A percentile compares a stretch with the other conserved stretches of the same genome.
Conservation (phyloP, 92 coral and sea anemone genomes). For the Pocillopora grandis region DNA sequence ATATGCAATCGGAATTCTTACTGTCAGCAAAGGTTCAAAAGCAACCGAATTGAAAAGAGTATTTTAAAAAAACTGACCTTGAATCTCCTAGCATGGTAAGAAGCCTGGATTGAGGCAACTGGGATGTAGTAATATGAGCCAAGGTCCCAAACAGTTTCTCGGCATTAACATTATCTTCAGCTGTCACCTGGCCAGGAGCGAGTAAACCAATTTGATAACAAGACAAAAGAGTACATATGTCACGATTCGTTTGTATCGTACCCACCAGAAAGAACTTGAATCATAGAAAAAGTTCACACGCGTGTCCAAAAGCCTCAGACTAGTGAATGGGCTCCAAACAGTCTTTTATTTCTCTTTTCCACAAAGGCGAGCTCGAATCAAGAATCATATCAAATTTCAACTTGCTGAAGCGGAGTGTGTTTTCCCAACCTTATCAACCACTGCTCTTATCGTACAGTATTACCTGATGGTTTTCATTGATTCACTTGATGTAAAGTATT, state of each 20-base stretch:
- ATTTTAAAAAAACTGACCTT: slow-evolving; percentile 47
- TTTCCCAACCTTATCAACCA: too few species aligned
- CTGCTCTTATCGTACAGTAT: too few species aligned
- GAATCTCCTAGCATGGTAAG: slow-evolving; percentile 86
- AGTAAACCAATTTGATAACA: too few species aligned
- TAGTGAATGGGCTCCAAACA: too few species aligned
- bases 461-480: too few species aligned
- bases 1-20: too few species aligned
- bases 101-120: slow-evolving; percentile 97
- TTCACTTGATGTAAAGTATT: too few species aligned
- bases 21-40: background rate
- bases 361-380: too few species aligned
- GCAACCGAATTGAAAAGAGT: background rate
- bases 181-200: slow-evolving; percentile 68
- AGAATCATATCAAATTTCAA: too few species aligned
- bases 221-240: background rate
- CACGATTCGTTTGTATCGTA: background rate
- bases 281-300: background rate
- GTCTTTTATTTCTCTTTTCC: too few species aligned
- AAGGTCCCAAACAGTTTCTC: slow-evolving; percentile 95
- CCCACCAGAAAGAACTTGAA: background rate
- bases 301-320: background rate
- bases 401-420: too few species aligned
- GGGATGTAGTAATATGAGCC: slow-evolving; percentile 93
- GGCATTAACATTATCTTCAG: slow-evolving; percentile 92